These are phyloP conservation scores for Taenaris catops DNA, from an alignment of 2,888 invertebrate species.

Conservation along the genomic window DNA sequence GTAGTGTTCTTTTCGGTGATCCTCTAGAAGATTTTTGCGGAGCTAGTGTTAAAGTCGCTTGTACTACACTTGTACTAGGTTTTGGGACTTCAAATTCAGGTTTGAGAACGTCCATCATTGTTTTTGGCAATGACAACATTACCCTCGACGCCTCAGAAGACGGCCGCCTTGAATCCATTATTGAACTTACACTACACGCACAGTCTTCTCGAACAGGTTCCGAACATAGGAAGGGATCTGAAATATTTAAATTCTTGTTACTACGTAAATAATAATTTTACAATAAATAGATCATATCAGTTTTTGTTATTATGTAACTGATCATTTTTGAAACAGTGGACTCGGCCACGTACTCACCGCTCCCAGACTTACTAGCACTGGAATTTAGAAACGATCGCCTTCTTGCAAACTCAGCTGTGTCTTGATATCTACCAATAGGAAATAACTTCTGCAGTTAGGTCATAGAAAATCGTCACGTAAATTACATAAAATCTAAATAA, in stretches of 20 bases:
- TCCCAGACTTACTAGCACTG: slow-evolving; percentile 79
- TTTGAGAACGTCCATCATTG: slow-evolving; percentile 75
- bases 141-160: slow-evolving; percentile 79
- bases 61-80: slow-evolving; percentile 72
- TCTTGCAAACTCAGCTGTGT: slow-evolving; percentile 85
- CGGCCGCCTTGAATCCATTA: slow-evolving; percentile 81
- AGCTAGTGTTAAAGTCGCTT: slow-evolving; percentile 82
- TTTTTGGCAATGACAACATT: slow-evolving; percentile 73
- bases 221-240: slow-evolving; percentile 80
- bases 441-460: no score
- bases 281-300: no score
- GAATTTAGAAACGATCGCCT: slow-evolving; percentile 80
- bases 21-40: slow-evolving; percentile 74
- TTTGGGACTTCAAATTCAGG: slow-evolving; percentile 77
- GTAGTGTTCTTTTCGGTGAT: slow-evolving; percentile 66
- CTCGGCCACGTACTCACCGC: slow-evolving; percentile 80
- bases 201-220: slow-evolving; percentile 81
- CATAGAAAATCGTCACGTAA: no score
- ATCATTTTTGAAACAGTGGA: no score
- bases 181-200: slow-evolving; percentile 83
- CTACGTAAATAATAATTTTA: no score
- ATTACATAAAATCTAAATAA: no score
- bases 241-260: no score
- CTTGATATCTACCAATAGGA: slow-evolving; percentile 82
- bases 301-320: no score